Evolutionary conservation across 2,797 vertebrate genomes (phyloP), one percentile per base, ranked within the genome.

Genomic region (Argentina silus): DNA sequence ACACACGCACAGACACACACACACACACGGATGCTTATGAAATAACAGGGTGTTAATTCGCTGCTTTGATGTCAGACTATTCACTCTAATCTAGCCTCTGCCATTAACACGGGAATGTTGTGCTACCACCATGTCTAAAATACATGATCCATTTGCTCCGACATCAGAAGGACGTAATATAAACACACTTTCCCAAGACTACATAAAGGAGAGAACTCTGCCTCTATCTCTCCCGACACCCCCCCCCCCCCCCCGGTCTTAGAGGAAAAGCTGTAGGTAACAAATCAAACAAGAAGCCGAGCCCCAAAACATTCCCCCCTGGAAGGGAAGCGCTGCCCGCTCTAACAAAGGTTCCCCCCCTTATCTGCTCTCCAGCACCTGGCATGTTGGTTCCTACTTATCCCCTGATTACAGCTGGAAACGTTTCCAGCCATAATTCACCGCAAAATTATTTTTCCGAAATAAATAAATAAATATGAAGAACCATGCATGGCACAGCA

Each of bases 341-440:
- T 27, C 23, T 42, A 82, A 93, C 92, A 91, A 92, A 91, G 86
- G 82, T 83, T 88, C 84, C 85, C 66, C 85, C 66, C 80, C 90
- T 93, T 93, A 93, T 94, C 92, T 91, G 80, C 79, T 76, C 88
- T 86, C 85, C 88, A 93, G 92, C 93, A 94, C 92, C 93, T 94
- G 92, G 90, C 90, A 91, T 91, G 90, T 92, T 87, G 86, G 82
- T 90, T 88, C 85, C 89, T 89, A 93, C 92, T 92, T 92, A 93
- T 93, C 91, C 90, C 86, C 83, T 91, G 91, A 93, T 93, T 93
- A 93, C 90, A 91, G 90, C 90, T 90, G 88, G 85, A 89, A 88
- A 85, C 83, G 88, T 93, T 82, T 91, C 27, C 86, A 89, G 80
- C 81, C 76, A 87, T 90, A 91, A 92, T 91, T 92, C 83, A 77